phyloP scores from a whole-genome alignment of 2,888 invertebrate species.

The Scaptomyza cyrtandrae region DNA sequence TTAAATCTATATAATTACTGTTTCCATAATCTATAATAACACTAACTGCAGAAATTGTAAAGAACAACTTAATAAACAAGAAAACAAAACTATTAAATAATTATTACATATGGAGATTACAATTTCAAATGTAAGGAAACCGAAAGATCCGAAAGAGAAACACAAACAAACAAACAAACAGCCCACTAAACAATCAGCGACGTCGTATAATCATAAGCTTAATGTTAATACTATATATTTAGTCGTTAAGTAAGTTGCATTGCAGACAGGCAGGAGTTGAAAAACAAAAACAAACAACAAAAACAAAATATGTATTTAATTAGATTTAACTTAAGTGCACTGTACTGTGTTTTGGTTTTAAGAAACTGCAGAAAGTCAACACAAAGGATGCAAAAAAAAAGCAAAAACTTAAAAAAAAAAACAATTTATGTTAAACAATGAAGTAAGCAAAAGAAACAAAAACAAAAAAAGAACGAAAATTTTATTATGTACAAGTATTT shows the following conservation, averaged over 20 bases:
- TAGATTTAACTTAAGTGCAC: conserved; percentile 67
- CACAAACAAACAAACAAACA: conserved; percentile 50
- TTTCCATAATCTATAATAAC: conserved; percentile 30
- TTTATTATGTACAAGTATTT: conserved; percentile 73
- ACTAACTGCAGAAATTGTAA: conserved; percentile 34
- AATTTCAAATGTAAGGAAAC: conserved; percentile 24
- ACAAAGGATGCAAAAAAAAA: conserved; percentile 30
- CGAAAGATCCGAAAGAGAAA: conserved; percentile 33
- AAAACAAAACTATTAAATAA: conserved; percentile 24
- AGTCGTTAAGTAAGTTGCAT: conserved; percentile 70
- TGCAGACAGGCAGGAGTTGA: conserved; percentile 37
- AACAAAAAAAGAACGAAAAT: conserved; percentile 6
- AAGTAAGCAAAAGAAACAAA: conserved; percentile 48
- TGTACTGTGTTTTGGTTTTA: conserved; percentile 79
- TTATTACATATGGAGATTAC: conserved; percentile 33
- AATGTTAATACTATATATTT: conserved; percentile 68
- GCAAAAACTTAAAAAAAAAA: conserved; percentile 25
- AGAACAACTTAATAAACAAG: conserved; percentile 23
- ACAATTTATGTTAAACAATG: conserved; percentile 51
- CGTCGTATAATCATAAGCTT: conserved; percentile 77
- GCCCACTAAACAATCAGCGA: conserved; percentile 79
- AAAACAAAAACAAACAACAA: conserved; percentile 13
- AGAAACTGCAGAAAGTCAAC: conserved; percentile 51
- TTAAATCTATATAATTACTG: conserved; percentile 19
- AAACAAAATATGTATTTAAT: conserved; percentile 20